Evolutionary conservation across 2,888 invertebrate species (phyloP), one percentile per base, ranked within the genome.

Genomic region (Lasioglossum malachurum): DNA sequence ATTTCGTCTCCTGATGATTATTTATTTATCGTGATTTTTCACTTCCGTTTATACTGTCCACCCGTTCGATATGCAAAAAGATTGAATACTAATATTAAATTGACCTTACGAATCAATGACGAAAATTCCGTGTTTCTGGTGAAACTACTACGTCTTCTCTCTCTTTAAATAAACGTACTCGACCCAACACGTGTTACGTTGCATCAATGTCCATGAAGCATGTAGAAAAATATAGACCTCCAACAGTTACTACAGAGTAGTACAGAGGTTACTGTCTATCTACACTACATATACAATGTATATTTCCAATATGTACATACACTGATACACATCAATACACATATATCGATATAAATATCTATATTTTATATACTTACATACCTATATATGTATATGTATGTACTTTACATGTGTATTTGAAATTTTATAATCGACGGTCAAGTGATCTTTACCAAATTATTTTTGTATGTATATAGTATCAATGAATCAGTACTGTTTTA

Each of bases 121-220:
- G 92, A 89, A 87, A 89, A 89, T 83, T 86, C 83, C 89, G 88
- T 88, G 87, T 91, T 91, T 84, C 90, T 91, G 90, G 91, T 89
- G 91, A 91, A 91, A 91, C 90, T 90, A 91, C 91, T 90, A 90
- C 91, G 89, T 89, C 90, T 88, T 90, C 89, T 90, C 84, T 88
- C 90, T 92, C 90, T 91, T 91, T 92, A 91, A 92, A 91, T 92
- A 92, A 91, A 92, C 92, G 93, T 89, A 92, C 89, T 87, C 89
- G 82, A 91, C 82, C 89, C 90, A 93, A 94, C 94, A 94, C 94
- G 94, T 94, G 94, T 94, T 93, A 93, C 93, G 93, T 93, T 89
- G 92, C 91, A 91, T 84, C 80, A 74, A 86, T 73, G 74, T 81
- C 80, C 90, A 90, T 67, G 82, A 81, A 90, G 75, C 46, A 85